Evolutionary conservation across 2,113 vertebrate species (phyloP).

Genomic region (Phyllostomus discolor): DNA sequence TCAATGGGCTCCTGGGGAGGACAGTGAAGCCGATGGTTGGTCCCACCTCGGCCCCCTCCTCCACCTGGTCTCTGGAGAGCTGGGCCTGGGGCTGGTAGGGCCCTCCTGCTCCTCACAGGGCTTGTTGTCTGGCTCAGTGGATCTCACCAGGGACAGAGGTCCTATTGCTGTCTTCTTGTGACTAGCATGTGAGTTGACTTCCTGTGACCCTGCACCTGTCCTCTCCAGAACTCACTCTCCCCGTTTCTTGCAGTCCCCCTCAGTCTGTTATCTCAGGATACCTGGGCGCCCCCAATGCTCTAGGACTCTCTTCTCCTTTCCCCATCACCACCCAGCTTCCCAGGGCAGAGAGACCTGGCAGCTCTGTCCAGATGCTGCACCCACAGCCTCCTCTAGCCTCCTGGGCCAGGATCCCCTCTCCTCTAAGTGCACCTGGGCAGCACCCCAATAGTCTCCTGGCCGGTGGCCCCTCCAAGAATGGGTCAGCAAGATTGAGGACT

Average conservation of each 20-base stretch:
- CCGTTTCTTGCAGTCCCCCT: not conserved
- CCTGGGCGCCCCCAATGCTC: not conserved
- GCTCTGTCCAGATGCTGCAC: not conserved
- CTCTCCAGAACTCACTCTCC: no score
- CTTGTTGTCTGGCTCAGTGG: fast-evolving
- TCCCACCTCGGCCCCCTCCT: fast-evolving
- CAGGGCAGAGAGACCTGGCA: not conserved
- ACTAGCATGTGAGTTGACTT: fast-evolving
- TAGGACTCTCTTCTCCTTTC: not conserved
- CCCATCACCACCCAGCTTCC: not conserved
- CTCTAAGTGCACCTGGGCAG: not conserved
- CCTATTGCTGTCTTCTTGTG: fast-evolving
- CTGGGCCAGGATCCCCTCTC: not conserved
- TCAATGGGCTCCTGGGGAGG: conserved; percentile 91
- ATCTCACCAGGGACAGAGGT: not conserved
- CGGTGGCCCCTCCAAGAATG: not conserved
- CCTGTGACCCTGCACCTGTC: fast-evolving
- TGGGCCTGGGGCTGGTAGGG: not conserved
- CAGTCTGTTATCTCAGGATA: not conserved
- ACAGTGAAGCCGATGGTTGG: fast-evolving
- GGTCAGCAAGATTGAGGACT: no score
- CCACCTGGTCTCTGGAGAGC: fast-evolving
- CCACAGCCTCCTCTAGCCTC: not conserved
- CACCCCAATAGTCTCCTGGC: not conserved
- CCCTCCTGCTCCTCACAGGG: not conserved